Conservation (phyloP, 1,140 invertebrate genomes). For the Cyrtorhinus lividipennis region DNA sequence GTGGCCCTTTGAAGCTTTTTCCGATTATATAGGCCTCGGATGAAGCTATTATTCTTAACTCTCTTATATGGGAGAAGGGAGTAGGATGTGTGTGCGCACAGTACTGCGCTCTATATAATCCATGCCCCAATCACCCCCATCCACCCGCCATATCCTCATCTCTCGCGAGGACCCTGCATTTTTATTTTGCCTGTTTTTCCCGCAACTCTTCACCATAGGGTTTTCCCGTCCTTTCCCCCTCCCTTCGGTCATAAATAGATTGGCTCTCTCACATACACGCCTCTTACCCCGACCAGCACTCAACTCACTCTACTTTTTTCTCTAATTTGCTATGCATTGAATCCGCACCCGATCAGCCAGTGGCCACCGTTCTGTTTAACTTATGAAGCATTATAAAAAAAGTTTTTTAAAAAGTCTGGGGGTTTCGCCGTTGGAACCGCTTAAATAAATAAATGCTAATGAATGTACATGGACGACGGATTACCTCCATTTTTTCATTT, state of each 20-base stretch:
- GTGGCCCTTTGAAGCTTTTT: neutral
- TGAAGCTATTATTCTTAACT: neutral
- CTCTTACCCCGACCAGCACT: neutral
- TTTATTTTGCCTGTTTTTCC: neutral
- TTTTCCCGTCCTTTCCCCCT: neutral
- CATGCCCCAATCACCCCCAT: neutral
- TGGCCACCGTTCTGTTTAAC: conserved; percentile 13
- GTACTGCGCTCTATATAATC: neutral
- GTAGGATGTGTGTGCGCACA: neutral
- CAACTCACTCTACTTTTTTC: conserved; percentile 4
- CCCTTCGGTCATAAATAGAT: neutral
- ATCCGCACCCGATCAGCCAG: conserved; percentile 16
- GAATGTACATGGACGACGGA: conserved; percentile 16
- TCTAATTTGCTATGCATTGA: conserved; percentile 20
- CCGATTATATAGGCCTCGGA: neutral
- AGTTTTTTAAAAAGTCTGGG: conserved; percentile 14
- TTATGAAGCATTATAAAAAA: conserved; percentile 20
- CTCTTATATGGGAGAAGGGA: neutral
- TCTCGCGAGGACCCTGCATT: neutral
- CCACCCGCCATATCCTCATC: neutral
- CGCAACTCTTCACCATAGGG: neutral
- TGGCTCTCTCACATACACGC: neutral
- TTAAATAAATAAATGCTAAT: conserved; percentile 20
- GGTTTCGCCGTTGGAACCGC: neutral
- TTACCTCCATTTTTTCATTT: conserved; percentile 4